Percentiles rank a stretch among this genome's conserved stretches.
Conservation (phyloP, 1,140 invertebrate species). For the Pygmarrhopalites habei region DNA sequence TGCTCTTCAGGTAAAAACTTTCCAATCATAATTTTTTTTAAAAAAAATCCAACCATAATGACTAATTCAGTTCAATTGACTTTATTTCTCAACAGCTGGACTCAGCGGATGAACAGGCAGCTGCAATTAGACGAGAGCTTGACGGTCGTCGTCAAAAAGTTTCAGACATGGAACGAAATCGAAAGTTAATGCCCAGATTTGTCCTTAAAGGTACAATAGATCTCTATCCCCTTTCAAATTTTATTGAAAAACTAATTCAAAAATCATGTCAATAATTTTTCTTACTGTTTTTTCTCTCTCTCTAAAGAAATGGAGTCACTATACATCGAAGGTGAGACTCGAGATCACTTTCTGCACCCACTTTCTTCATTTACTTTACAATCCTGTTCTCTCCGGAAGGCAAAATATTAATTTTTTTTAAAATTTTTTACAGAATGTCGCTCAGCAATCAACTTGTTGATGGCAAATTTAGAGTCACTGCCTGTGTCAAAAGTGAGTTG, state of each 20-base stretch:
- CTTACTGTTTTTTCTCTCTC: too few species aligned
- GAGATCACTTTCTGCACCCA: too few species aligned
- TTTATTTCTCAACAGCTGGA: constrained; percentile 65
- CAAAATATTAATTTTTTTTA: too few species aligned
- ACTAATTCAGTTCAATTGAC: not conserved
- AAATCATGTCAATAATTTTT: too few species aligned
- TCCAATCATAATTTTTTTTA: too few species aligned
- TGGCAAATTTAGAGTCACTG: constrained; percentile 97
- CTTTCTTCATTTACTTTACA: too few species aligned
- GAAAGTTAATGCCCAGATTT: constrained; percentile 97
- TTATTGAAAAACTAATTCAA: too few species aligned
- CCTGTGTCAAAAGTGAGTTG: constrained; percentile 98
- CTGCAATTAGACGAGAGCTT: constrained; percentile 94
- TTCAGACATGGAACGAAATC: constrained; percentile 94
- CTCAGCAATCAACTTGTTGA: constrained; percentile 93
- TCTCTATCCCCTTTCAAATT: too few species aligned
- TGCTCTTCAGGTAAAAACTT: constrained; percentile 76
- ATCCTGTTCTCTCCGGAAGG: too few species aligned
- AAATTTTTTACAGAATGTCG: too few species aligned
- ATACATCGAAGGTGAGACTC: constrained; percentile 97
- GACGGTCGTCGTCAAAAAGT: constrained; percentile 94
- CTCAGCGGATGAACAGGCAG: constrained; percentile 98
- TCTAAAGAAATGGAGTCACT: constrained; percentile 99
- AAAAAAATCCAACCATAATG: not conserved
- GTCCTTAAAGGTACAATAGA: too few species aligned